Base-by-base conservation (phyloP, 2,888 invertebrate species). In the Sylvicola fuscatus region DNA sequence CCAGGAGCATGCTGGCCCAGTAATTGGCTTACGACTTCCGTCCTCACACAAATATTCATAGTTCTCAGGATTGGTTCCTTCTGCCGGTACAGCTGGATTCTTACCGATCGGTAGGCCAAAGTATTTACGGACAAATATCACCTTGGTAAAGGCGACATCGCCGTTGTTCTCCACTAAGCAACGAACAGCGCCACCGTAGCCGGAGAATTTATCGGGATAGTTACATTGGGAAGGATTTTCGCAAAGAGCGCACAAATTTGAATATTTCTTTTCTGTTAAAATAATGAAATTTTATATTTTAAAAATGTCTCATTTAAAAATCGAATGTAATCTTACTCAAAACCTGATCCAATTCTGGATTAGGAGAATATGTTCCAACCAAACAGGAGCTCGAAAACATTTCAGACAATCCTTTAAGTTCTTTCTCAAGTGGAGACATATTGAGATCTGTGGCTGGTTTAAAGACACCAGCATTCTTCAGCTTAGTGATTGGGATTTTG, bases 111-210 rank as follows among this genome's bases (percentile, higher is more conserved):
- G 67, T 12, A 80, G 59, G 37, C 79, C 80, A 50, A 83, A 81
- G 65, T 78, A 80, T 52, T 77, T 72, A 48, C 72, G 66, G 28
- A 83, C 79, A 46, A 65, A 82, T 46, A 79, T 77, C 40, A 80
- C 75, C 54, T 83, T 84, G 11, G 81, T 82, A 62, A 82, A 86
- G 11, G 87, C 89, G 3, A 90, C 73, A 46, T 89, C 74, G 1
- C 87, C 89, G 2, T 72, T 73, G 43, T 81, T 78, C 45, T 78
- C 73, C 2, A 76, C 74, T 39, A 90, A 58, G 53, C 90, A 90
- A 16, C 75, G 63, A 32, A 89, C 61, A 1, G 87, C 83, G 1
- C 90, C 90, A 41, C 81, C 79, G 51, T 87, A 86, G 2, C 89
- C 87, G 13, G 84, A 81, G 56, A 67, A 84, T 35, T 69, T 71